Conservation (phyloP, 2,797 vertebrate species). For the Periophthalmus magnuspinnatus region DNA sequence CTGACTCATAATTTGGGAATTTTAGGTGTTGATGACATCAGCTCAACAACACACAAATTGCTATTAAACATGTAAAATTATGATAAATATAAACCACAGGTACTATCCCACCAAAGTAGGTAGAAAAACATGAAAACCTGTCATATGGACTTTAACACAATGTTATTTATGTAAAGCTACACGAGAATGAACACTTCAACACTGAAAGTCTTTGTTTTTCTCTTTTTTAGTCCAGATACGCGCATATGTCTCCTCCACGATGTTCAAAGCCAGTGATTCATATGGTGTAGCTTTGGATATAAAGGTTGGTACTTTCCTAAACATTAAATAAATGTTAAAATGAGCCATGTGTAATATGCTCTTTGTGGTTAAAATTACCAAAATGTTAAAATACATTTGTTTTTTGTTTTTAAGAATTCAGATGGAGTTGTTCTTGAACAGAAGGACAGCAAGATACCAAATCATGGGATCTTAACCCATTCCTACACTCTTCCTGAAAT, state of each 20-base stretch:
- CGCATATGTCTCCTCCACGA: constrained; percentile 43
- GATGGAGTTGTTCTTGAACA: constrained; percentile 45
- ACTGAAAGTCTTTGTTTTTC: neutral
- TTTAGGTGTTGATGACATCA: too few species aligned
- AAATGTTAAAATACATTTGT: neutral
- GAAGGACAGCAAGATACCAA: constrained; percentile 6
- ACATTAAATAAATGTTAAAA: neutral
- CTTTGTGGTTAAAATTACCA: too few species aligned
- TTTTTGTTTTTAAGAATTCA: constrained; percentile 47
- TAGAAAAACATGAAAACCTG: too few species aligned
- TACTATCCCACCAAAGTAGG: too few species aligned
- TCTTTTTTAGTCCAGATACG: constrained; percentile 39
- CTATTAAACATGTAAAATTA: too few species aligned
- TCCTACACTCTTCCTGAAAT: constrained; percentile 32
- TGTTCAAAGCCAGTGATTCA: constrained; percentile 36
- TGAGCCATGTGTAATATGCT: too few species aligned
- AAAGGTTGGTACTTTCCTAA: constrained; percentile 37
- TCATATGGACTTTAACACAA: neutral
- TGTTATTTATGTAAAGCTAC: neutral
- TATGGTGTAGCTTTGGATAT: constrained; percentile 43
- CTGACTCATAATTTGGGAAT: too few species aligned
- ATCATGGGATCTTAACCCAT: constrained; percentile 32
- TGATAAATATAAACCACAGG: too few species aligned
- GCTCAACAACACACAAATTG: too few species aligned
- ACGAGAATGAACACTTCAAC: neutral